Base-by-base conservation (phyloP, 2,797 vertebrate genomes). In the Ctenosaura bakeri region DNA sequence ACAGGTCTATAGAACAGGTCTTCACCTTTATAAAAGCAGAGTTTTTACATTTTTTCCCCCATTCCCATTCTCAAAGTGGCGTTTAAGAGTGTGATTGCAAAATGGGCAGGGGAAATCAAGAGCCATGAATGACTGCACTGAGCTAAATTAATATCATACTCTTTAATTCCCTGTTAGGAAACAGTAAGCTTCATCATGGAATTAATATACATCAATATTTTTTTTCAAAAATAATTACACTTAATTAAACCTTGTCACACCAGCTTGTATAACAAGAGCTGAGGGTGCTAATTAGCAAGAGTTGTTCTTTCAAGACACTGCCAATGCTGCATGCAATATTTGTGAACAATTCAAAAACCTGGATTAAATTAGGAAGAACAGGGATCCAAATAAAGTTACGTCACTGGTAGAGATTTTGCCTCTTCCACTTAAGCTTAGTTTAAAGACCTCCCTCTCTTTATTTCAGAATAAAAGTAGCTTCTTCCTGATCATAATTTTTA, bases 171-270 rank as follows among this genome's bases (percentile, higher is more conserved):
- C 77, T 77, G 29, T 88, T 88, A 66, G 80, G 74, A 91, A 38
- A 59, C 81, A 89, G 89, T 90, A 90, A 88, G 35, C 87, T 13
- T 56, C 6, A 4, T 86, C 6, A 26, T 73, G 10, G 92, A 94
- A 91, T 85, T 90, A 93, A 92, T 50, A 90, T 62, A 71, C 14
- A 18, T 1, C 6, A 46, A 20, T 91, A n/a, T 74, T 93, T 94
- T 81, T 77, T 84, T 94, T 73, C 6, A 54, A 79, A 16, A 71
- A 86, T 81, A 90, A 80, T 42, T 79, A n/a, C 9, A 18, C 56
- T 93, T 95, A 93, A 64, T 90, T 92, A 85, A 91, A 46, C 18
- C 90, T 9, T 85, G 84, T 87, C 84, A 89, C 22, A 42, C 78
- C 93, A 26, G 0, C 22, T 83, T 82, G 16, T 91, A 80, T 91